Evolutionary conservation across 2,888 invertebrate genomes (phyloP), one percentile per base, ranked within the genome.

Genomic region (Eupeodes luniger): DNA sequence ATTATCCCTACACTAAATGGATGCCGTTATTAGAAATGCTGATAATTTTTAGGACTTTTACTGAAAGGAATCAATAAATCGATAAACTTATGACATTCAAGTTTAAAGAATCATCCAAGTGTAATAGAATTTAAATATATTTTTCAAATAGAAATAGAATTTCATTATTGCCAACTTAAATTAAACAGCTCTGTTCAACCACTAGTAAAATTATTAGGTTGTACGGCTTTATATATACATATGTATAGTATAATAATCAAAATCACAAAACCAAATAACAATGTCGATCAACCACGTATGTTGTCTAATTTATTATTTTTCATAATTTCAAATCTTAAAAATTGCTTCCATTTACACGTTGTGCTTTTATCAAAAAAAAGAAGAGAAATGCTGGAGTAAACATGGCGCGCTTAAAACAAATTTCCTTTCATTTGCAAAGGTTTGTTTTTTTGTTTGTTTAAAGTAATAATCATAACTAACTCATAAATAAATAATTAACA

Each of bases 361-460:
- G 81, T 85, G 85, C 85, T 85, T 85, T n/a, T 67, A 55, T 27
- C 27, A 70, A 57, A 57, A 27, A 16, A 27, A 64, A 70, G 34
- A 81, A 64, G 81, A 81, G 85, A 81, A 16, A 72, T 77, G 70
- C 85, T 85, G 59, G 81, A 85, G 85, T 85, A 85, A 85, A 72
- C 61, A 81, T 85, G 81, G 85, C 77, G 85, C 77, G 59, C 59
- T 74, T 61, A 64, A 62, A 55, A 70, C 40, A 47, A 36, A 6
- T 10, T 47, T 11, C 19, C 67, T 55, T 74, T 51, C 44, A 67
- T 74, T 53, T 49, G 36, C 36, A 61, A 61, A 34, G 69, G 19
- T 27, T 55, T n/a, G 19, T 27, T 55, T n/a, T 57, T 55, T 64
- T 27, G 10, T 55, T 64, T 27, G 10, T 53, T 14, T 57, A 34